phyloP scores from a whole-genome alignment of 2,888 invertebrate genomes.

The Ochropleura leucogaster region DNA sequence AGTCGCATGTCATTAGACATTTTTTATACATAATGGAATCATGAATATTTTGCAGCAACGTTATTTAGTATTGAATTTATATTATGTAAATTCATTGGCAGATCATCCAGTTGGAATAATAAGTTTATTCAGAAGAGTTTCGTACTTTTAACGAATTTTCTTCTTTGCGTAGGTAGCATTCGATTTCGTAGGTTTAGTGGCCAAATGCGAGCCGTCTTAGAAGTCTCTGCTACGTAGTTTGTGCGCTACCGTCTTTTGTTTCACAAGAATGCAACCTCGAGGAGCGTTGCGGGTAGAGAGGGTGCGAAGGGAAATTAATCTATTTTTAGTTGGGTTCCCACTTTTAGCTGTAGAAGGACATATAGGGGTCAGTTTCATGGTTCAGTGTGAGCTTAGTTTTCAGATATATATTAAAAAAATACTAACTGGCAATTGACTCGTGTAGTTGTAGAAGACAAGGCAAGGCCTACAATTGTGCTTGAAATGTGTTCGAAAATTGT shows the following conservation, averaged over 20 bases:
- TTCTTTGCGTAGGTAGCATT: constrained; percentile 19
- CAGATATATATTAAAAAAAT: background rate
- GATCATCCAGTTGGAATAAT: background rate
- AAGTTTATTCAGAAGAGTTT: background rate
- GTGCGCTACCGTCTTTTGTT: constrained; percentile 80
- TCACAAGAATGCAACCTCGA: constrained; percentile 75
- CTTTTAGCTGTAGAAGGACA: constrained; percentile 29
- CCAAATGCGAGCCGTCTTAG: constrained; percentile 59
- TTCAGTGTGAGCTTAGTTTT: constrained; percentile 8
- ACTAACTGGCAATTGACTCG: background rate
- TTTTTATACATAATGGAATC: background rate
- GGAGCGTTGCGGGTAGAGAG: constrained; percentile 68
- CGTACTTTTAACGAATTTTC: background rate
- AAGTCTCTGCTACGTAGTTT: constrained; percentile 66
- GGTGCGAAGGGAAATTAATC: constrained; percentile 64
- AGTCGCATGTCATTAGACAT: too few species aligned
- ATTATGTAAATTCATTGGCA: background rate
- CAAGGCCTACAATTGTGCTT: background rate
- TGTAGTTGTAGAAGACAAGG: background rate
- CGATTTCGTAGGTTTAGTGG: constrained; percentile 65
- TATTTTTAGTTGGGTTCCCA: constrained; percentile 58
- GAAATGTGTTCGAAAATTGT: too few species aligned
- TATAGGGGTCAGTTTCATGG: constrained; percentile 21
- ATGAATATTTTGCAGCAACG: background rate
- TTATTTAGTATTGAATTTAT: background rate